Evolutionary conservation across 2,113 vertebrate species (phyloP).

Genomic region (Girardinichthys multiradiatus): DNA sequence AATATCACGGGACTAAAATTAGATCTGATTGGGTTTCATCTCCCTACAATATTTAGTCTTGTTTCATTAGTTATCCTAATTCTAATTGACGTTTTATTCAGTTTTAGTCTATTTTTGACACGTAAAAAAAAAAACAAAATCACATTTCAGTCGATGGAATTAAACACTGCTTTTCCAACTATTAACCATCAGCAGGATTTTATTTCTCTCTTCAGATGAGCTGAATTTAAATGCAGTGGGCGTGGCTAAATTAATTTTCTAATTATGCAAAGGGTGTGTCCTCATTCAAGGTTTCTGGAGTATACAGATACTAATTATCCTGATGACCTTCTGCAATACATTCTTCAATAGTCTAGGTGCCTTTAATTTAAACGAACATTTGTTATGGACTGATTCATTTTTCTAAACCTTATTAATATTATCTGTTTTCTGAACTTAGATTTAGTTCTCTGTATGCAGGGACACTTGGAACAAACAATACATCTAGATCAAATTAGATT

Average conservation of each 20-base stretch:
- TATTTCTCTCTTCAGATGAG: too few species aligned
- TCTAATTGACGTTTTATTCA: too few species aligned
- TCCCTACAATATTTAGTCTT: too few species aligned
- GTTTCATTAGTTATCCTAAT: too few species aligned
- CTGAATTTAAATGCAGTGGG: conserved; percentile 13
- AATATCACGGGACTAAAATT: too few species aligned
- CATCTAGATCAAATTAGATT: background rate
- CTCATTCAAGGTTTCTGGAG: conserved; percentile 13
- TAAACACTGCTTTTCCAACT: too few species aligned
- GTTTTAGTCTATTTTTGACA: too few species aligned
- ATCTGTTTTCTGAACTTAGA: background rate
- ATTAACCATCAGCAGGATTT: too few species aligned
- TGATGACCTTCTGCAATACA: conserved; percentile 5
- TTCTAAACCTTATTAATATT: background rate
- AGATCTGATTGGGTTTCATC: too few species aligned
- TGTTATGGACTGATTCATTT: background rate
- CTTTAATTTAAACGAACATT: background rate
- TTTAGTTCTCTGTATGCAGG: background rate
- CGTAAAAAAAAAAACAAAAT: too few species aligned
- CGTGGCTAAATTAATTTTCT: conserved; percentile 4
- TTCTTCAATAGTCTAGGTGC: background rate
- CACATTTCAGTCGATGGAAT: too few species aligned
- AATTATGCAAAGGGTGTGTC: conserved; percentile 17
- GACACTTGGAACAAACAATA: background rate
- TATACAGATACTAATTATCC: conserved; percentile 7